Evolutionary conservation across 2,888 invertebrate genomes (phyloP).

Genomic region (Tethea ocularis): DNA sequence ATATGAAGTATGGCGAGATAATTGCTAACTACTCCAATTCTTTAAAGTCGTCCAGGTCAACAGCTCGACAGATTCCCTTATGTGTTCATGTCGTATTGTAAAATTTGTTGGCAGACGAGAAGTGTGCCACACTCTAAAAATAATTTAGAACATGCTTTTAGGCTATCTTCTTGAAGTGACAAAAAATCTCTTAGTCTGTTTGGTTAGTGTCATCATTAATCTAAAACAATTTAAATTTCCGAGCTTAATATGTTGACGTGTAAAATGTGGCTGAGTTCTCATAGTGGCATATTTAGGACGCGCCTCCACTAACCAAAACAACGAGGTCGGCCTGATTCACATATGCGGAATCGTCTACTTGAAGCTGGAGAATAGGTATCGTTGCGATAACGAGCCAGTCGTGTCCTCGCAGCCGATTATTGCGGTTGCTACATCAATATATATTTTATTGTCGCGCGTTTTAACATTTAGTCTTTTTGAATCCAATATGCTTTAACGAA

Average conservation of each 20-base stretch:
- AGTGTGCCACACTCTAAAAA: neutral
- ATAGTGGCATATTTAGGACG: conserved; percentile 61
- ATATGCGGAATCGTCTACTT: conserved; percentile 64
- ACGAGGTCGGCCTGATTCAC: conserved; percentile 68
- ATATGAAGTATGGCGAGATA: conserved; percentile 48
- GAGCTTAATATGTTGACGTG: conserved; percentile 40
- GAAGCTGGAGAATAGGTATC: conserved; percentile 73
- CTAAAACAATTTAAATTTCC: conserved; percentile 18
- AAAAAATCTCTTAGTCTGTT: neutral
- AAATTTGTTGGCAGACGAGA: neutral
- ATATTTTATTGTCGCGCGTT: conserved; percentile 45
- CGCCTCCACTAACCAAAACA: conserved; percentile 74
- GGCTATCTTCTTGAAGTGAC: neutral
- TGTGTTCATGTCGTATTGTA: neutral
- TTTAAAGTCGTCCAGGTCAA: conserved; percentile 41
- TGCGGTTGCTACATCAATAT: conserved; percentile 71
- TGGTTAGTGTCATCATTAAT: neutral
- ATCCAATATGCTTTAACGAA: conserved; percentile 43
- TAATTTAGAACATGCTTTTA: neutral
- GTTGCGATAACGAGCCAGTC: conserved; percentile 78
- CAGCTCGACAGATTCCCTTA: conserved; percentile 22
- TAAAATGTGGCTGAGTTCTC: conserved; percentile 49
- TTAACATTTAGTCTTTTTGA: conserved; percentile 39
- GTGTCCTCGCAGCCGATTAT: conserved; percentile 78
- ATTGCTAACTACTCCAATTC: conserved; percentile 45